These are phyloP conservation scores for Dicentrarchus labrax DNA, from an alignment of 2,113 vertebrate genomes.

Conservation along the genomic window DNA sequence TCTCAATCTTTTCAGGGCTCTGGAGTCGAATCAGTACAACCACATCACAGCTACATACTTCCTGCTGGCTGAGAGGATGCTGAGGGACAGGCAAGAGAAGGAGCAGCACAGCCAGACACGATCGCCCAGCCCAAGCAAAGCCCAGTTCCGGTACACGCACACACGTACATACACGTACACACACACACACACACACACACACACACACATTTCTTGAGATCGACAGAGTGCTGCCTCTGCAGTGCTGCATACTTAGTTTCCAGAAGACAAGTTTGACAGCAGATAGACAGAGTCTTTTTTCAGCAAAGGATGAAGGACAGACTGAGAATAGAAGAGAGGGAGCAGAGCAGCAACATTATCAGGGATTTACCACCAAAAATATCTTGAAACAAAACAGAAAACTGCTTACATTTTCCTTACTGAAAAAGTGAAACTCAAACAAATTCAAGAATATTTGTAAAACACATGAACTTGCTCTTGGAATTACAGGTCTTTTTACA, in stretches of 20 bases:
- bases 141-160: slow-evolving; percentile 92
- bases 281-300: slow-evolving; percentile 22
- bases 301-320: slow-evolving; percentile 25
- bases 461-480: background rate
- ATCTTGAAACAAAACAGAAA: slow-evolving; percentile 5
- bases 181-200: slow-evolving; percentile 20
- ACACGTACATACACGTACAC: slow-evolving; percentile 10
- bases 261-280: slow-evolving; percentile 50
- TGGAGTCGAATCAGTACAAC: slow-evolving; percentile 99
- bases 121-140: slow-evolving; percentile 98
- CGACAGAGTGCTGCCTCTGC: slow-evolving; percentile 51
- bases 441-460: slow-evolving; percentile 8
- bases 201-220: slow-evolving; percentile 24
- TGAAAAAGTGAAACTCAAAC: background rate
- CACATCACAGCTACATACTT: slow-evolving; percentile 99
- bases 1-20: slow-evolving; percentile 83
- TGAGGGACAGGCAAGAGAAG: slow-evolving; percentile 96
- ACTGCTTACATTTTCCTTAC: background rate
- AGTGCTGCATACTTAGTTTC: slow-evolving; percentile 34
- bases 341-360: slow-evolving; percentile 44
- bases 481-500: background rate
- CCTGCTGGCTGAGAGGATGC: slow-evolving; percentile 95
- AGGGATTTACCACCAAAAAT: slow-evolving; percentile 15
- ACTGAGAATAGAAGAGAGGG: slow-evolving; percentile 30
- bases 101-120: slow-evolving; percentile 90